Conservation (phyloP, 2,797 vertebrate species). For the Karalla daura region DNA sequence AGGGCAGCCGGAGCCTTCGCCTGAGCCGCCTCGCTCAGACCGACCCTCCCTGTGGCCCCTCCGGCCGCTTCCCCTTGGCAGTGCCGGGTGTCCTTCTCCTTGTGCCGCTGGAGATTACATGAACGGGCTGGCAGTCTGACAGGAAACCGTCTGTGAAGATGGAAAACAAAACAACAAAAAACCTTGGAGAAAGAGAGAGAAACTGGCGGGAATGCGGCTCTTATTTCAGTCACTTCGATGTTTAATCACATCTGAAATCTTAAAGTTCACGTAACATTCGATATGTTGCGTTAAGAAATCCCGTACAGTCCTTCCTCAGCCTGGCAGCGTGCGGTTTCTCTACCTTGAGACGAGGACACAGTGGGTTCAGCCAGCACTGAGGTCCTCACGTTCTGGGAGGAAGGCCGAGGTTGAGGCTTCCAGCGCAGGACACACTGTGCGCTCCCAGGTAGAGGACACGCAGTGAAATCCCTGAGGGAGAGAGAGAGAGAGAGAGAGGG, state of each 20-base stretch:
- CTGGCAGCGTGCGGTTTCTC: background rate
- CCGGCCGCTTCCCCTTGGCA: constrained; percentile 30
- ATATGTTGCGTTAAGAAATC: too few relatives aligned
- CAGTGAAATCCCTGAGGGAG: constrained; percentile 34
- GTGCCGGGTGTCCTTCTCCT: constrained; percentile 68
- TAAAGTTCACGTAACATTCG: too few relatives aligned
- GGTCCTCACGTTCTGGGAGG: constrained; percentile 15
- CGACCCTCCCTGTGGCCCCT: constrained; percentile 23
- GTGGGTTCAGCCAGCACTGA: background rate
- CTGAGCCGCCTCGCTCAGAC: constrained; percentile 31
- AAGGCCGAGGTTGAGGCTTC: constrained; percentile 33
- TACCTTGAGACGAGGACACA: constrained; percentile 5
- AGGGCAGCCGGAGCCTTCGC: constrained; percentile 5
- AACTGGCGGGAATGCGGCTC: too few relatives aligned
- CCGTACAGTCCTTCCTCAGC: too few relatives aligned
- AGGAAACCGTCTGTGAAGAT: constrained; percentile 37
- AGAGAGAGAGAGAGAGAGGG: constrained; percentile 44
- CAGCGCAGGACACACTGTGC: constrained; percentile 40
- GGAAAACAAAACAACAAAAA: background rate
- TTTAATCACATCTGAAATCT: constrained; percentile 7
- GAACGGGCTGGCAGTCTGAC: constrained; percentile 40
- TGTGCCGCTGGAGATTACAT: constrained; percentile 44
- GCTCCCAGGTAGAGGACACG: constrained; percentile 21
- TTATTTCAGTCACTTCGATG: constrained; percentile 36
- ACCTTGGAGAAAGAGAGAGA: too few relatives aligned